Evolutionary conservation across 2,113 vertebrate genomes (phyloP).

Genomic region (Paratilapia polleni): DNA sequence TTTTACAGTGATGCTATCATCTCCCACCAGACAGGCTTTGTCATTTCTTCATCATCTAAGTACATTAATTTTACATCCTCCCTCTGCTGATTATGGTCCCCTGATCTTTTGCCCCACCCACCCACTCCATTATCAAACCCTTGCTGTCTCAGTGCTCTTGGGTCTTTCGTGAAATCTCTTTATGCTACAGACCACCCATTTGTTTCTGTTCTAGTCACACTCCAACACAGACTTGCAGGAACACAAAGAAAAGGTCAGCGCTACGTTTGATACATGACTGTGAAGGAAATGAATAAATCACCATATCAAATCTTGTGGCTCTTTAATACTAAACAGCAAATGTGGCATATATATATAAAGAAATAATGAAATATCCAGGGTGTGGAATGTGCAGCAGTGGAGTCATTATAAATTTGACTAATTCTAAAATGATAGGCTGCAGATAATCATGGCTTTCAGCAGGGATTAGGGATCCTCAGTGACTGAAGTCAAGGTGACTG

Average conservation of each 20-base stretch:
- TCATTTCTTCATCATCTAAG: background rate
- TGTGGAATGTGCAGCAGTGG: background rate
- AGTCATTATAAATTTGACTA: slow-evolving; percentile 9
- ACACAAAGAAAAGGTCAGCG: background rate
- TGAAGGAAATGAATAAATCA: slow-evolving; percentile 17
- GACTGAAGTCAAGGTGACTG: slow-evolving; percentile 21
- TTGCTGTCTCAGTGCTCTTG: background rate
- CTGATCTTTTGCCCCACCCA: background rate
- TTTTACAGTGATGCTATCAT: background rate
- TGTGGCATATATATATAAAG: background rate
- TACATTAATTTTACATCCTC: background rate
- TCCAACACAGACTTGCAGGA: background rate
- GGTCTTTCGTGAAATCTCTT: slow-evolving; percentile 5
- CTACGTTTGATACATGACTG: background rate
- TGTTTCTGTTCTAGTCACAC: background rate
- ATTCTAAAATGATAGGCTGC: slow-evolving; percentile 10
- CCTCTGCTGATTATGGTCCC: background rate
- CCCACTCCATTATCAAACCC: background rate
- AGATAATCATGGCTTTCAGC: slow-evolving; percentile 3
- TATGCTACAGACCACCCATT: background rate
- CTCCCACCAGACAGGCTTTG: background rate
- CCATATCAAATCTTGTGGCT: slow-evolving; percentile 8
- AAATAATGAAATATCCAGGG: background rate
- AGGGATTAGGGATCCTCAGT: slow-evolving; percentile 19
- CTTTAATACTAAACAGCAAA: background rate